Base-by-base conservation (phyloP, 2,113 vertebrate species). In the Dissostichus mawsoni region DNA sequence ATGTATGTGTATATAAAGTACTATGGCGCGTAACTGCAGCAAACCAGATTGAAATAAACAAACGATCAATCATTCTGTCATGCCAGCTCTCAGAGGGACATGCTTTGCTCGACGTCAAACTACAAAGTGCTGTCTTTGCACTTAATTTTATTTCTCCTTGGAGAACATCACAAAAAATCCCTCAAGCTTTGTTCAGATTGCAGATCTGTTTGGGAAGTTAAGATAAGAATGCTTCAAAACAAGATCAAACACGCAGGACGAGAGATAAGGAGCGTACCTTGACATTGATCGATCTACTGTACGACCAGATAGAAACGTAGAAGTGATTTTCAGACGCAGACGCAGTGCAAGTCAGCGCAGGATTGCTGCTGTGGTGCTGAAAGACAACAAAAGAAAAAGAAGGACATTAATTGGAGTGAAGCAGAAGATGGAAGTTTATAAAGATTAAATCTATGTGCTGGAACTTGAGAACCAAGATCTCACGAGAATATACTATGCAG, bases 221-320 rank as follows among this genome's bases (percentile, higher is more conserved):
- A 64, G 84, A 87, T 77, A 81, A 75, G 69, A 81, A 80, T 13
- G 51, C 73, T 78, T 3, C 23, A 6, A 74, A 82, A 90, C 87
- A 90, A 88, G 93, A 88, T 87, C 33, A 6, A 20, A 86, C 93
- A 90, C 11, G 90, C 74, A 74, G 64, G 52, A 69, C 56, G 63
- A 62, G 79, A 74, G 83, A 91, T 87, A 77, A 73, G 81, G 1
- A 76, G 71, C 79, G 64, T 1, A 62, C 20, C 23, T 47, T 11
- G 55, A 75, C 74, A 61, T 18, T 16, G 67, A 1, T 44, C 33
- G 74, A 87, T 65, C 67, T 41, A 41, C 1, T 41, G 36, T 8
- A 41, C 5, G 58, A 4, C 82, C 70, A 11, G 81, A 85, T 69
- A 65, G 76, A 74, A 63, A 69, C 2, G 8, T 41, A 41, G 5